Evolutionary conservation across 2,888 invertebrate species (phyloP).

Genomic region (Cheilosia soror): DNA sequence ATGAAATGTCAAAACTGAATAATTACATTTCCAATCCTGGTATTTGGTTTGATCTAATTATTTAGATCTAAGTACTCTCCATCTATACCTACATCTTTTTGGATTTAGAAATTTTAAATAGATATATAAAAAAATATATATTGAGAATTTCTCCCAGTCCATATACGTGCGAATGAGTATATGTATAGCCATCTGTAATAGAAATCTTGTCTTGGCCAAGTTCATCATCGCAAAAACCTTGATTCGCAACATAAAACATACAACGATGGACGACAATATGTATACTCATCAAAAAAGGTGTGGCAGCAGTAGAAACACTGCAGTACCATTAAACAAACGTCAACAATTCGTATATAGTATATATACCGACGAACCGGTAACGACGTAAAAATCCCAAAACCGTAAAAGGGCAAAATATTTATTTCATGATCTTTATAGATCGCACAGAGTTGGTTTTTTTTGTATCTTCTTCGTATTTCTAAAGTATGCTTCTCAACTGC

Average conservation of each 20-base stretch:
- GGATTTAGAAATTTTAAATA: conserved; percentile 16
- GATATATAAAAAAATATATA: conserved; percentile 1
- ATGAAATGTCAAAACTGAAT: too few relatives aligned
- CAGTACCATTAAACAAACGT: conserved; percentile 24
- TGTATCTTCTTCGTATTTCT: background rate
- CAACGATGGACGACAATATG: conserved; percentile 27
- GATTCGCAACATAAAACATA: conserved; percentile 15
- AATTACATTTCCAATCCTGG: too few relatives aligned
- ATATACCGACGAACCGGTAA: conserved; percentile 51
- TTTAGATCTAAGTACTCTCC: conserved; percentile 5
- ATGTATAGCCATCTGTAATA: conserved; percentile 23
- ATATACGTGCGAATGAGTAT: conserved; percentile 32
- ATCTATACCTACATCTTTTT: conserved; percentile 37
- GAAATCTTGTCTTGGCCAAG: conserved; percentile 61
- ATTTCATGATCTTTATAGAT: conserved; percentile 69
- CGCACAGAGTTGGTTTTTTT: conserved; percentile 6
- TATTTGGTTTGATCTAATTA: too few relatives aligned
- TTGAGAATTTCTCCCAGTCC: conserved; percentile 61
- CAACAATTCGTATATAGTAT: conserved; percentile 1
- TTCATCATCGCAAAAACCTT: conserved; percentile 59
- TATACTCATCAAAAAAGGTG: conserved; percentile 60
- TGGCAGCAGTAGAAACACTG: conserved; percentile 61
- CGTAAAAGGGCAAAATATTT: conserved; percentile 72
- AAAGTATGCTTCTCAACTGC: conserved; percentile 43
- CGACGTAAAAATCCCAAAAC: conserved; percentile 51